Evolutionary conservation across 2,797 vertebrate genomes (phyloP).

Genomic region (Diceros bicornis): DNA sequence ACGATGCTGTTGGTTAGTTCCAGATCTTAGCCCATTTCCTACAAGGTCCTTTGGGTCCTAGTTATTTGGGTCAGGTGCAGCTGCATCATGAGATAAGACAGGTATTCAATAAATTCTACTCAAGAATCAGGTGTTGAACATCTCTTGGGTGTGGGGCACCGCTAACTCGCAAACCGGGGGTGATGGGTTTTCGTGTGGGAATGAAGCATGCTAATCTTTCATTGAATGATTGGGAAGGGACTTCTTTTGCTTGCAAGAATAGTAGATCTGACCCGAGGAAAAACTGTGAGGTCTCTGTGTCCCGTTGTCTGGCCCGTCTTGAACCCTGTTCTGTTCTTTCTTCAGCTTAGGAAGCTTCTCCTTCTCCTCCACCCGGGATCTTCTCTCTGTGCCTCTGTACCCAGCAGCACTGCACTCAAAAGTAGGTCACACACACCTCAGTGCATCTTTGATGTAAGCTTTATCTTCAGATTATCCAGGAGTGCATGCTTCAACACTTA

Average conservation of each 20-base stretch:
- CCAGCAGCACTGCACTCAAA: background rate
- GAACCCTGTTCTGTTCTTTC: background rate
- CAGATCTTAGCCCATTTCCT: constrained; percentile 39
- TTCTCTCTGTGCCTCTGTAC: background rate
- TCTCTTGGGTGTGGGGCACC: background rate
- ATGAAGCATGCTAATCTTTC: background rate
- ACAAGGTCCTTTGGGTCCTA: background rate
- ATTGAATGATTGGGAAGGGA: background rate
- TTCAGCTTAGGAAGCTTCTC: background rate
- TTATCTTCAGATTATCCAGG: background rate
- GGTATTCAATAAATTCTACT: background rate
- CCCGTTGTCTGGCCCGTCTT: background rate
- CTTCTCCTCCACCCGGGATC: background rate
- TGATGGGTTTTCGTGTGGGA: background rate
- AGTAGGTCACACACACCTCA: background rate
- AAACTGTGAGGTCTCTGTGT: background rate
- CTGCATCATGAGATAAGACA: background rate
- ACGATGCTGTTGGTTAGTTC: background rate
- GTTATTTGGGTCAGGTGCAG: background rate
- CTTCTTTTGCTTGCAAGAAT: background rate
- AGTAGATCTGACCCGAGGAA: background rate
- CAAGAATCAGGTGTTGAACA: background rate
- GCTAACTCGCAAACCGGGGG: background rate
- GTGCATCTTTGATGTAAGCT: background rate
- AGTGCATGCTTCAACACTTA: background rate